Base-by-base conservation (phyloP, 2,113 vertebrate species). In the Dendropsophus ebraccatus region DNA sequence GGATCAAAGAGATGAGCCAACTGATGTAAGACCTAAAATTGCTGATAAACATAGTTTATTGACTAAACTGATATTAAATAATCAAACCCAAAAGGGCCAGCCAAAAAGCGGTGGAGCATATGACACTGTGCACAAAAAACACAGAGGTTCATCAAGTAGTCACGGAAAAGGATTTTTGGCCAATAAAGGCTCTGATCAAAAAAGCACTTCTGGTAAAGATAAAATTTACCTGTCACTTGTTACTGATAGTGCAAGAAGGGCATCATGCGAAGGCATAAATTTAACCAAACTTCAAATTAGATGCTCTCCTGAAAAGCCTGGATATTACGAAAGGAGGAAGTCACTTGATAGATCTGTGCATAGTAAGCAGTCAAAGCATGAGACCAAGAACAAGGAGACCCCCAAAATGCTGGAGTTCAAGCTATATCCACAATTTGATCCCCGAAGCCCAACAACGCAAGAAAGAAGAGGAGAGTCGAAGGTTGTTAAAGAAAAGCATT, bases 211-310 rank as follows among this genome's bases (percentile, higher is more conserved):
- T 62, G 4, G 13, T 28, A 78, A 89, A 32, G 91, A 92, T 23
- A 95, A 94, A 35, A 90, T 86, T 0, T 95, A 95, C 69, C 88
- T 95, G 89, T 93, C 93, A 21, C 85, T 47, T 91, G 91, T n/a
- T n/a, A n/a, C n/a, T 73, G 89, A 94, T 87, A 92, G 87, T 0
- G 94, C 94, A 82, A 92, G 89, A 70, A 89, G 91, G 37, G 91
- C 82, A 0, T 83, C 93, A 0, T 88, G 83, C 2, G 91, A 95
- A 41, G 90, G 93, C 30, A 94, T 95, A 54, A 92, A 19, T 82
- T 88, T 95, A 76, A 91, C 92, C 28, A 92, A 90, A 25, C 35
- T 95, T 10, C 92, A 93, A 0, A 49, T 87, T 52, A 74, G 67
- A 41, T 75, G 54, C 0, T 91, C 90, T 0, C 90, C 92, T 25